Base-by-base conservation (phyloP, 2,888 invertebrate species). In the Idaea biselata region DNA sequence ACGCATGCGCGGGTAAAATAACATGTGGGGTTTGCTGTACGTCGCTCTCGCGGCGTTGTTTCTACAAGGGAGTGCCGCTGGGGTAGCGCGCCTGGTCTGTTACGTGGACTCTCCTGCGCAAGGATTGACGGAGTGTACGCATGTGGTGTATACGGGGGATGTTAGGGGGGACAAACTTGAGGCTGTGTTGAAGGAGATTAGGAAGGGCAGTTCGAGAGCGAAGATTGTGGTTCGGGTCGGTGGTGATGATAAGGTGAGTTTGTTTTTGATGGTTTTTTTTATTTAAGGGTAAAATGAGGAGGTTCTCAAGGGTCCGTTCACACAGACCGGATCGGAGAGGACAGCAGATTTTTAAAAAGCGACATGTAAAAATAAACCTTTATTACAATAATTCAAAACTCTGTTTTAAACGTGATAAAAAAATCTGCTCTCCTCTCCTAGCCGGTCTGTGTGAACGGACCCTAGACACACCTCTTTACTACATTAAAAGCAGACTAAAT, bases 211-310 rank as follows among this genome's bases (percentile, higher is more conserved):
- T 67, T 91, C 93, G 31, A 85, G 89, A 63, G 81, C 93, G 71
- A 94, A 94, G 83, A 87, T 94, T 69, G 82, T 94, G 68, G 78
- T 94, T 68, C 91, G 93, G 64, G 92, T 93, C 60, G 84, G 87
- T 69, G 94, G 94, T 67, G 89, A 87, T 67, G 94, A 94, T 78
- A 93, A 94, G 94, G 94, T 94, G 84, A 82, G 87, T 70, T 60
- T 65, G 59, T 18, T 16, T n/a, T n/a, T n/a, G n/a, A n/a, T n/a
- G n/a, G n/a, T 55, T 2, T 2, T 32, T 32, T 32, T 32, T 32
- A 32, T 0, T 32, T n/a, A n/a, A n/a, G n/a, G n/a, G n/a, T n/a
- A n/a, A n/a, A n/a, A n/a, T n/a, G n/a, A n/a, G n/a, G n/a, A n/a
- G n/a, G n/a, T n/a, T n/a, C n/a, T n/a, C n/a, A n/a, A n/a, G n/a